These are phyloP conservation scores for Andinoacara biseriatus DNA, from an alignment of 2,113 vertebrate species.

Conservation along the genomic window DNA sequence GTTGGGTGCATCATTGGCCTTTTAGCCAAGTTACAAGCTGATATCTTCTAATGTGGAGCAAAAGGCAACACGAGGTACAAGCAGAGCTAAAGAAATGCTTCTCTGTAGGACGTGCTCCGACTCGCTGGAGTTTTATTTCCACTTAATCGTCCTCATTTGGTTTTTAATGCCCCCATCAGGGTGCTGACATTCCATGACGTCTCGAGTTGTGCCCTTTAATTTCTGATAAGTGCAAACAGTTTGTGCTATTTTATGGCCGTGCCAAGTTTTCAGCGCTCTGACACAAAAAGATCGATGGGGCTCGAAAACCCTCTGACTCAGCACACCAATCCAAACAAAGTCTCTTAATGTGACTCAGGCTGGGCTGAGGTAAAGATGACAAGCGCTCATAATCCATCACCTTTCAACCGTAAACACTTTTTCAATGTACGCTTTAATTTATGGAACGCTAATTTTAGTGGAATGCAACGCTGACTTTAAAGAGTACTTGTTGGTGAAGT, in stretches of 20 bases:
- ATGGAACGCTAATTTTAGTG: slow-evolving; percentile 35
- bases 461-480: slow-evolving; percentile 25
- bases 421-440: slow-evolving; percentile 26
- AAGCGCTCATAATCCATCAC: slow-evolving; percentile 39
- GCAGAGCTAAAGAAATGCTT: neutral
- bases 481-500: slow-evolving; percentile 28
- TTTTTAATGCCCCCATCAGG: slow-evolving; percentile 37
- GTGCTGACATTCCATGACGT: slow-evolving; percentile 45
- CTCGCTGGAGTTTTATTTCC: slow-evolving; percentile 46
- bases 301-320: slow-evolving; percentile 32
- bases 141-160: slow-evolving; percentile 63
- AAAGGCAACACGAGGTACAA: neutral
- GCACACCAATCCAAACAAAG: slow-evolving; percentile 18
- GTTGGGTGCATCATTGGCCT: slow-evolving; percentile 5
- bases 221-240: slow-evolving; percentile 66
- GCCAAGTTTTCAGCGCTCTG: slow-evolving; percentile 72
- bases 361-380: slow-evolving; percentile 40
- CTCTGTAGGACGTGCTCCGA: slow-evolving; percentile 10
- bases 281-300: slow-evolving; percentile 66
- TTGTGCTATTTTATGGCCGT: slow-evolving; percentile 42
- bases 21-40: neutral
- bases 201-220: slow-evolving; percentile 53
- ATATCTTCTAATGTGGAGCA: slow-evolving; percentile 15
- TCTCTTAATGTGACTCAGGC: slow-evolving; percentile 31
- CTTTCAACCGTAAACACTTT: slow-evolving; percentile 5